A percentile compares a stretch with the other conserved stretches of the same genome.
Evolutionary conservation across 2,797 vertebrate genomes (phyloP).

Genomic region (Mus spretus): DNA sequence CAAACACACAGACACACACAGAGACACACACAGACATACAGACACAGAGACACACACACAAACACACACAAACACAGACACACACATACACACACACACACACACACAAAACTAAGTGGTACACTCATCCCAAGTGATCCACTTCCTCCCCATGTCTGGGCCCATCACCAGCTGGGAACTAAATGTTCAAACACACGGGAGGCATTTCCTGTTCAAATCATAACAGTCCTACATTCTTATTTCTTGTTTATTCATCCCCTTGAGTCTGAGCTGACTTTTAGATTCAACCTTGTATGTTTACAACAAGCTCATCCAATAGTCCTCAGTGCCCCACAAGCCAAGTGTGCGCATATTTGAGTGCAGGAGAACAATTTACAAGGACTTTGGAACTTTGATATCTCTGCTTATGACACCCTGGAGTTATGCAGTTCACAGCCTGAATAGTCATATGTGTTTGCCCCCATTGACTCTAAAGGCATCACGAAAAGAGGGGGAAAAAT

Average conservation of each 20-base stretch:
- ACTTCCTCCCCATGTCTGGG: not conserved
- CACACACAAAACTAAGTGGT: not conserved
- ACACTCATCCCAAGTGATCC: not conserved
- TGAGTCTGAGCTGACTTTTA: not conserved
- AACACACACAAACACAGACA: not conserved
- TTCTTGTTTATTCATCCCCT: not conserved
- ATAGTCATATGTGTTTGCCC: not conserved
- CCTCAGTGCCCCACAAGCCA: not conserved
- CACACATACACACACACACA: no score
- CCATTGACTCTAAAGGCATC: not conserved
- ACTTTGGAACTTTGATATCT: not conserved
- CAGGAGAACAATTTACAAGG: not conserved
- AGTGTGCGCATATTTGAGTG: rapidly evolving
- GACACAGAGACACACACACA: not conserved
- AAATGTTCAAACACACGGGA: not conserved
- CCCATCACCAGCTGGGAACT: not conserved
- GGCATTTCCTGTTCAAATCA: not conserved
- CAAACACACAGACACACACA: no score
- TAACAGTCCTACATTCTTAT: not conserved
- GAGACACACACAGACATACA: no score
- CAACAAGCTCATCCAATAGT: not conserved
- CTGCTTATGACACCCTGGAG: not conserved
- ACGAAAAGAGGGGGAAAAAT: not conserved
- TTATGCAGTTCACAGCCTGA: not conserved
- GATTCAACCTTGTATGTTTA: not conserved